Conservation (phyloP, 2,797 vertebrate species). For the Lophotriccus pileatus region DNA sequence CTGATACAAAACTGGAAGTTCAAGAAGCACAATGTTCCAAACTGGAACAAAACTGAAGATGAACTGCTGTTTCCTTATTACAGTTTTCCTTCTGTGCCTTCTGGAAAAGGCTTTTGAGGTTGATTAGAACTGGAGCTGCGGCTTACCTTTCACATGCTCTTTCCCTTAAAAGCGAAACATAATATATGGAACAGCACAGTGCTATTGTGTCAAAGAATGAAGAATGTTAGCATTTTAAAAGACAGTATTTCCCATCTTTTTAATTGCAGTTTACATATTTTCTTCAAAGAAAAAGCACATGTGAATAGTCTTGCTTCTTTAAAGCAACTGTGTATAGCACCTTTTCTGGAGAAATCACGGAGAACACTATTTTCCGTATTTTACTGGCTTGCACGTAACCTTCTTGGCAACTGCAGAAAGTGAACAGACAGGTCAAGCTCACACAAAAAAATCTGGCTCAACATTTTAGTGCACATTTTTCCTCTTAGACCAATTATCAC, state of each 20-base stretch:
- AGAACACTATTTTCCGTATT: not conserved
- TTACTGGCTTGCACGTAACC: slow-evolving; percentile 14
- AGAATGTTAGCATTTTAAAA: not conserved
- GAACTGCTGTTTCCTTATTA: not conserved
- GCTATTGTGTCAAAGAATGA: not conserved
- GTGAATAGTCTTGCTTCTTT: slow-evolving; percentile 6
- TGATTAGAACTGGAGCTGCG: not conserved
- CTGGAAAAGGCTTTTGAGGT: not conserved
- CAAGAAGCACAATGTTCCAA: not conserved
- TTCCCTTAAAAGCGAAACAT: not conserved
- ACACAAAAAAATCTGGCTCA: not conserved
- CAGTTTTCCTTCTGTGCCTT: not conserved
- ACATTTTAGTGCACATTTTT: not conserved
- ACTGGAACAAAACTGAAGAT: not conserved
- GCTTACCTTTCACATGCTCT: slow-evolving; percentile 50
- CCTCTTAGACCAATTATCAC: not conserved
- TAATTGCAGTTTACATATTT: not conserved
- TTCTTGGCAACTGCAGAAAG: slow-evolving; percentile 40
- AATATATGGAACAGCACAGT: not conserved
- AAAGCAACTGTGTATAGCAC: not conserved
- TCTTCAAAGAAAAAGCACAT: not conserved
- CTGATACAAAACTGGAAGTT: not conserved
- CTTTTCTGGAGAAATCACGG: not conserved
- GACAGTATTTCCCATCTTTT: not conserved
- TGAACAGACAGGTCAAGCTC: slow-evolving; percentile 24